Base-by-base conservation (phyloP, 2,797 vertebrate species). In the Sebastes minor region DNA sequence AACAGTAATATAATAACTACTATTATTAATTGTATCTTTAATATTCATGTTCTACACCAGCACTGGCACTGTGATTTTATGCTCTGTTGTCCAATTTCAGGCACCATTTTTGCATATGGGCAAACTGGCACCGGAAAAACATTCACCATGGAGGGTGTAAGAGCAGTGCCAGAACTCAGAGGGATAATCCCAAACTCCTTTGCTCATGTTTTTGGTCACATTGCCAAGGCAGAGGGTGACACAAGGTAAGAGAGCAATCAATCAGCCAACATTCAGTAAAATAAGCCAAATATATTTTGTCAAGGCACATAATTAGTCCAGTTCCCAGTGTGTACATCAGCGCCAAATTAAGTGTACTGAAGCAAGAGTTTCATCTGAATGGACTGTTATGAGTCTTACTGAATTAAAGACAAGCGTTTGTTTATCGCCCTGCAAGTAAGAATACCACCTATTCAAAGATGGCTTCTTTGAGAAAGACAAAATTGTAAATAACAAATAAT, bases 171-270 rank as follows among this genome's bases (percentile, higher is more conserved):
- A 67, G 99, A 99, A 80, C 98, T 99, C 63, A 92, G 98, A 94
- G 99, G 99, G 72, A 99, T 99, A 80, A 99, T 99, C 83, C 98
- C 98, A n/a, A 99, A 99, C 94, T 99, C 99, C 23, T 99, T 99
- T 93, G 99, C 99, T 80, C 98, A 99, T 85, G 94, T 99, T 85
- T 99, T 99, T 94, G 99, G 98, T 76, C 98, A 99, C 91, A 99
- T 99, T 88, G 99, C 99, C 88, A 99, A 99, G 92, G 98, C 99
- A 86, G 99, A 99, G 84, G 98, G 98, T 14, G 98, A 99, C 86
- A 99, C 97, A 25, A 97, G 98, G 98, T 99, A 94, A 84, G 81
- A 76, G 28, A 38, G 56, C 9, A 7, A 52, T 63, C 12, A 57
- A 0, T 57, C 3, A 16, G 8, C 18, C 52, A 82, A 10, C 20